These are phyloP conservation scores for Podabrus alpinus DNA, from an alignment of 2,888 invertebrate species.

Conservation along the genomic window DNA sequence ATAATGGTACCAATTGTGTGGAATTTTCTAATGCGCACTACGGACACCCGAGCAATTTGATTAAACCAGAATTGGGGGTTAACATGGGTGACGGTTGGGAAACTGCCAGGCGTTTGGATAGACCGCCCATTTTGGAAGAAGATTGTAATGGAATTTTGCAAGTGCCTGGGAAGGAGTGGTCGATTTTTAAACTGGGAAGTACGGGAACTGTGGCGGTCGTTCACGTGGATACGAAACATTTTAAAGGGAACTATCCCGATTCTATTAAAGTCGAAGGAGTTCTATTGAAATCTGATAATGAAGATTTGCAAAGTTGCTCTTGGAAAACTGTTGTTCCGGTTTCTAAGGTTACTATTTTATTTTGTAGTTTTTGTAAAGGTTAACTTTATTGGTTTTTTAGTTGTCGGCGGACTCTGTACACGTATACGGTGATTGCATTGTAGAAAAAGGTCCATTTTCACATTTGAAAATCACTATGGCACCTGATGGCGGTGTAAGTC, in stretches of 20 bases:
- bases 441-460: slow-evolving; percentile 53
- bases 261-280: slow-evolving; percentile 62
- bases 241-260: slow-evolving; percentile 70
- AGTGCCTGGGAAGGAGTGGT: slow-evolving; percentile 66
- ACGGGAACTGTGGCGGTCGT: slow-evolving; percentile 58
- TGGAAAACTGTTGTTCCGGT: slow-evolving; percentile 60
- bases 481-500: slow-evolving; percentile 67
- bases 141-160: slow-evolving; percentile 62
- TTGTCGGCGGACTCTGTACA: slow-evolving; percentile 60
- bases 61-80: slow-evolving; percentile 58
- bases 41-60: slow-evolving; percentile 66
- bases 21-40: slow-evolving; percentile 68
- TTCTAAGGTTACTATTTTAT: slow-evolving; percentile 56
- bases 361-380: not conserved
- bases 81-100: slow-evolving; percentile 71
- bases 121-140: slow-evolving; percentile 61
- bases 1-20: slow-evolving; percentile 61
- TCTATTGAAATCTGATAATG: slow-evolving; percentile 43
- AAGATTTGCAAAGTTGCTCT: slow-evolving; percentile 35
- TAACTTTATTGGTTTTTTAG: slow-evolving; percentile 47
- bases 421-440: slow-evolving; percentile 49
- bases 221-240: slow-evolving; percentile 65
- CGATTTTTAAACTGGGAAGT: slow-evolving; percentile 63
- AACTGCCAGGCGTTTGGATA: slow-evolving; percentile 64
- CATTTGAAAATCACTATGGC: slow-evolving; percentile 64